Conservation (phyloP, 2,797 vertebrate genomes). For the Lutjanus campechanus region DNA sequence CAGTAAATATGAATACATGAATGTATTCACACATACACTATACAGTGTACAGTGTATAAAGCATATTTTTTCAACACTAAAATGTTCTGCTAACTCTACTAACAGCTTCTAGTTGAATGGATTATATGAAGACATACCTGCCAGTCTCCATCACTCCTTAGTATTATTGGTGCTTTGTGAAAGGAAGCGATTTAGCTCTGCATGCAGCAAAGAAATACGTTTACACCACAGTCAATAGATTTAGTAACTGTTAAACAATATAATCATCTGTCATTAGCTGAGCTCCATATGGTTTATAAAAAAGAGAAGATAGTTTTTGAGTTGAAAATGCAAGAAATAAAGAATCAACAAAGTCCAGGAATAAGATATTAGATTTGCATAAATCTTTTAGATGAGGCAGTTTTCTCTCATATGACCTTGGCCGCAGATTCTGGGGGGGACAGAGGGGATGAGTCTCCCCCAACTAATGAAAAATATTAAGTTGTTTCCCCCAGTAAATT, state of each 20-base stretch:
- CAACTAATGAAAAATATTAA: too few relatives aligned
- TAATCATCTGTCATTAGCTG: constrained; percentile 36
- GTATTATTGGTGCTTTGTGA: constrained; percentile 56
- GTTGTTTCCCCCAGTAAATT: too few relatives aligned
- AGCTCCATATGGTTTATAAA: constrained; percentile 33
- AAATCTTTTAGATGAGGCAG: constrained; percentile 22
- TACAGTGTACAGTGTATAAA: constrained; percentile 69
- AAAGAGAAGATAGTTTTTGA: not conserved
- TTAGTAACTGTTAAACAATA: constrained; percentile 57
- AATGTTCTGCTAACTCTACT: constrained; percentile 57
- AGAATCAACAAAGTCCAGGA: constrained; percentile 26
- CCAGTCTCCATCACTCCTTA: constrained; percentile 46
- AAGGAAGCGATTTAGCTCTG: constrained; percentile 59
- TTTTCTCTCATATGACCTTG: not conserved
- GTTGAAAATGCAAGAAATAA: not conserved
- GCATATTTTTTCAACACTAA: constrained; percentile 75
- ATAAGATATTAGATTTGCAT: constrained; percentile 22
- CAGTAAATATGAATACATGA: constrained; percentile 75
- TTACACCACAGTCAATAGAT: constrained; percentile 58
- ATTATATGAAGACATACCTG: constrained; percentile 41
- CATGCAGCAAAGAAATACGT: constrained; percentile 65
- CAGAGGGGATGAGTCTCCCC: too few relatives aligned
- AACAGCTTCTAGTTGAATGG: constrained; percentile 60
- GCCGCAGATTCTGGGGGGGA: too few relatives aligned
- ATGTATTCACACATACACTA: constrained; percentile 70